These are phyloP conservation scores for Mnemiopsis leidyi DNA, from an alignment of 37 sponge, comb jelly and placozoan species.

Conservation along the genomic window DNA sequence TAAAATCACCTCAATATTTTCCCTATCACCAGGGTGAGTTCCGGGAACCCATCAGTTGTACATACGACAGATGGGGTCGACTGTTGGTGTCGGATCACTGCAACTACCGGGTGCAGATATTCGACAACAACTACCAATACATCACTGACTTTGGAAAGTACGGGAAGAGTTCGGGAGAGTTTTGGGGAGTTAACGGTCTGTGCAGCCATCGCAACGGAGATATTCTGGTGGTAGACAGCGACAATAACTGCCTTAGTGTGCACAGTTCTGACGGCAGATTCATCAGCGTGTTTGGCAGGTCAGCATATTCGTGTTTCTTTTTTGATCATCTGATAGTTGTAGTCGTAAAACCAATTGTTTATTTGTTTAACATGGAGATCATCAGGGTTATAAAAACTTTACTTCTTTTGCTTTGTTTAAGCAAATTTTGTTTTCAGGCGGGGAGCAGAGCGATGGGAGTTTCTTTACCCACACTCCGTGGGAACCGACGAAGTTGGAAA, in stretches of 20 bases:
- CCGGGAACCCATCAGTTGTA: slow-evolving; percentile 27
- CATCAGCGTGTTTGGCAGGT: slow-evolving; percentile 54
- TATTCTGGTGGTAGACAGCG: slow-evolving; percentile 57
- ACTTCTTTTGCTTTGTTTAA: too few relatives aligned
- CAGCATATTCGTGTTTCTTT: too few relatives aligned
- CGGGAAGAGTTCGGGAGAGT: slow-evolving; percentile 63
- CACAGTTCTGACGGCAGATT: slow-evolving; percentile 36
- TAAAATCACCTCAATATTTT: background rate
- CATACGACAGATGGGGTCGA: slow-evolving; percentile 51
- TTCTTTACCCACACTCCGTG: slow-evolving; percentile 57
- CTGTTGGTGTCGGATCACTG: slow-evolving; percentile 48
- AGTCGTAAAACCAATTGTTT: too few relatives aligned
- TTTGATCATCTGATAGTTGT: too few relatives aligned
- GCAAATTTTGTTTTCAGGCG: slow-evolving; percentile 8
- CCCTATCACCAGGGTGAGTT: slow-evolving; percentile 13
- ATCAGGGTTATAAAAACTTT: too few relatives aligned
- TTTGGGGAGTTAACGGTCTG: slow-evolving; percentile 52
- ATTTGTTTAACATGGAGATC: too few relatives aligned
- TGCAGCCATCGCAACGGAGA: slow-evolving; percentile 57
- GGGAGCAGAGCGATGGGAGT: slow-evolving; percentile 63
- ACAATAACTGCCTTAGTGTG: slow-evolving; percentile 53
- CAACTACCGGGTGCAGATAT: slow-evolving; percentile 62
- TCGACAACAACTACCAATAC: slow-evolving; percentile 55
- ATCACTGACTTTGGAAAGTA: slow-evolving; percentile 48
- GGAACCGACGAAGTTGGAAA: slow-evolving; percentile 41